Evolutionary conservation across 2,797 vertebrate species (phyloP), one percentile per base, ranked within the genome.

Genomic region (Lagocephalus sceleratus): DNA sequence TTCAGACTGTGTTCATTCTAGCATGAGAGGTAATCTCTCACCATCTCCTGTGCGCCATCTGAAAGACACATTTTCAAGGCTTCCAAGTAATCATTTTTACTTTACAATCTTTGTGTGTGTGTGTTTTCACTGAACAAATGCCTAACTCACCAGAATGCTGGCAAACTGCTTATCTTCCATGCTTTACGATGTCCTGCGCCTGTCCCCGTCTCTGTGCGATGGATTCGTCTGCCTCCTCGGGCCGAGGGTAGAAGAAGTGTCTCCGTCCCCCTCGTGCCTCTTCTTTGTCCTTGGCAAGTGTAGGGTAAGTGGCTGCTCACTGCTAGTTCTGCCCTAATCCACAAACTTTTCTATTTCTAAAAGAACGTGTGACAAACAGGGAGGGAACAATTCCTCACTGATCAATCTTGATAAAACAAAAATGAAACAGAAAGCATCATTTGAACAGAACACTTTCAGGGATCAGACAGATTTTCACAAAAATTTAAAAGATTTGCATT

Each of bases 291-390:
- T 80, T 73, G 72, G 79, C 70, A 68, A 80, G 76, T 75, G 84
- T 74, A 79, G 84, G 84, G 85, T 83, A 79, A 88, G 87, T 84
- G 85, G 85, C 66, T 54, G 85, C 89, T 91, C 90, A 91, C 89
- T 86, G 85, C 79, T 87, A 90, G 87, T 88, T 88, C 90, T 88
- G 79, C 76, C 73, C 85, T 91, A 90, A 92, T 91, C 90, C 91
- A 87, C 87, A 88, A 91, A 91, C 89, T 90, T 91, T 92, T 91
- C 90, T 89, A 90, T 86, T 91, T 89, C 91, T 86, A 91, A 91
- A 89, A 61, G 87, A 83, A 85, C 90, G 92, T 89, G 90, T 92
- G 91, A 91, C 90, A 88, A 64, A 62, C 60, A 73, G 78, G 82
- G 70, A 74, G 26, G 20, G 72, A 83, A 78, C 60, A 78, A 66